These are phyloP conservation scores for Phataginus tetradactyla DNA, from an alignment of 2,797 vertebrate species.

Conservation along the genomic window DNA sequence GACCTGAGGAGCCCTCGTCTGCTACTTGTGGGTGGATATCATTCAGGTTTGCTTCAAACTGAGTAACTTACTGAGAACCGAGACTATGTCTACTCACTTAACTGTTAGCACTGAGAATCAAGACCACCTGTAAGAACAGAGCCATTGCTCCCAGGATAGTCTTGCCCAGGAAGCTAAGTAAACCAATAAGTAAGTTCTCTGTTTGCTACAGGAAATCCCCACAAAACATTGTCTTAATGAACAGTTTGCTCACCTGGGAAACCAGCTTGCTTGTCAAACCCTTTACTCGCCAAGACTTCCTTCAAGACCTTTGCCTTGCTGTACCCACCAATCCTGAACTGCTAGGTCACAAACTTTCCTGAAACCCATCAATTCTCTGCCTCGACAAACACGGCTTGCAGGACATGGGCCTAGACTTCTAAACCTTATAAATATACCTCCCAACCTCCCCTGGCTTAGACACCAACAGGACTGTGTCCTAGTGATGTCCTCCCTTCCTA, in stretches of 20 bases:
- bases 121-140: constrained; percentile 68
- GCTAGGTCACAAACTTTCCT: not conserved
- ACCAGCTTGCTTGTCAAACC: not conserved
- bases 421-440: not conserved
- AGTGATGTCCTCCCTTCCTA: not conserved
- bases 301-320: not conserved
- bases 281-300: not conserved
- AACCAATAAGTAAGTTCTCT: constrained; percentile 46
- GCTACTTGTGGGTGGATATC: not conserved
- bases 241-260: constrained; percentile 39
- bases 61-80: not conserved
- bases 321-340: not conserved
- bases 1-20: no score
- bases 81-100: not conserved
- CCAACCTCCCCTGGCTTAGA: not conserved
- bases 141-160: constrained; percentile 44
- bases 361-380: not conserved
- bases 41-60: not conserved
- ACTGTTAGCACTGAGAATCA: not conserved
- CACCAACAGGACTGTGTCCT: not conserved
- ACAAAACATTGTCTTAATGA: not conserved
- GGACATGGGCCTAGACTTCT: not conserved
- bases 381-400: not conserved
- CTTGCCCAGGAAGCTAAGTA: constrained; percentile 49
- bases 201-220: constrained; percentile 42